phyloP scores from a whole-genome alignment of 2,888 invertebrate species.

The Acanthopleura granulata region DNA sequence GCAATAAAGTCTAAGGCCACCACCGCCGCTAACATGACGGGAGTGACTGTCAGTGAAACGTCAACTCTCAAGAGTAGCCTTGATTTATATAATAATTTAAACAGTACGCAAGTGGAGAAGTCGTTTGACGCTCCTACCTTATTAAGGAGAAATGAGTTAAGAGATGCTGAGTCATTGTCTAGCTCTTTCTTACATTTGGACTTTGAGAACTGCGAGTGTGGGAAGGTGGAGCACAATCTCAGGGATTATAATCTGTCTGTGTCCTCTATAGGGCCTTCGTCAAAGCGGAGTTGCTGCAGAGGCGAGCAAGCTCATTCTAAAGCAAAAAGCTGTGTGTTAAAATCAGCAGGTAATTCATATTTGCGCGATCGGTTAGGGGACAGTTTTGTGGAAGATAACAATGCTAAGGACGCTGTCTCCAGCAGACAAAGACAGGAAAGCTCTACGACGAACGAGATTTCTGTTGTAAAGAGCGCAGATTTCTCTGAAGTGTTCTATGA shows the following conservation, averaged over 20 bases:
- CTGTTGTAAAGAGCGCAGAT: too few relatives aligned
- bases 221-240: background rate
- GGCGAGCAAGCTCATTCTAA: too few relatives aligned
- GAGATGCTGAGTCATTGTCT: background rate
- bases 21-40: background rate
- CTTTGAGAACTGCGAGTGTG: background rate
- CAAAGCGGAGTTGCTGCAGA: too few relatives aligned
- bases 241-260: background rate
- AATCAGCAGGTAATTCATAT: too few relatives aligned
- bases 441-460: too few relatives aligned
- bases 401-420: background rate
- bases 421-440: background rate
- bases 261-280: background rate
- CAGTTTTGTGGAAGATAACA: background rate
- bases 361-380: too few relatives aligned
- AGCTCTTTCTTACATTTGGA: background rate
- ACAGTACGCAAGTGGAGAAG: background rate
- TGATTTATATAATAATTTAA: constrained; percentile 6
- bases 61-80: constrained; percentile 5
- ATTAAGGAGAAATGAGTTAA: background rate
- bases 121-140: background rate
- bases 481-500: too few relatives aligned
- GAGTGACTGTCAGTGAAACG: background rate
- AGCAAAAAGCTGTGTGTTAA: too few relatives aligned
- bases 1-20: background rate